phyloP scores from a whole-genome alignment of 2,113 vertebrate genomes.

The Oryzias javanicus region DNA sequence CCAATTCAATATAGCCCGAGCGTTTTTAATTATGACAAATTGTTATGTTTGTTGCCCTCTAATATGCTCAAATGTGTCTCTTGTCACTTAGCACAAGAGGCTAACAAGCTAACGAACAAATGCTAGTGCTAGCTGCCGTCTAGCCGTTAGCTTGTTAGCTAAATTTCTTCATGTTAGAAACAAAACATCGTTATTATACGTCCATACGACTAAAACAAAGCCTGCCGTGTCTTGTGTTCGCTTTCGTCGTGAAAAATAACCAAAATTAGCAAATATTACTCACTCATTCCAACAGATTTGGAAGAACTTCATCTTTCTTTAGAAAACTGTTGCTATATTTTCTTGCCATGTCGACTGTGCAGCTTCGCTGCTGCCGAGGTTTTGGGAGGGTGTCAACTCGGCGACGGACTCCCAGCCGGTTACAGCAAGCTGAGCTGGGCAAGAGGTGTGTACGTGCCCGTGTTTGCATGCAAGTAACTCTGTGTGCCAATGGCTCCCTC shows the following conservation, averaged over 20 bases:
- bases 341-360: conserved; percentile 76
- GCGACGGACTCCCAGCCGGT: conserved; percentile 66
- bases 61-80: background rate
- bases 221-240: background rate
- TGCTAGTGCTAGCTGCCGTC: conserved; percentile 42
- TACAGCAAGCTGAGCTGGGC: conserved; percentile 71
- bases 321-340: conserved; percentile 72
- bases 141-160: conserved; percentile 33
- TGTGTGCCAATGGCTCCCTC: conserved; percentile 28
- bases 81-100: conserved; percentile 16
- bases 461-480: background rate
- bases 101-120: conserved; percentile 49
- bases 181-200: conserved; percentile 41
- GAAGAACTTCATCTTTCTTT: conserved; percentile 75
- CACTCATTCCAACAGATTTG: conserved; percentile 76
- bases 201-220: conserved; percentile 27
- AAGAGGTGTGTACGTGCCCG: conserved; percentile 15
- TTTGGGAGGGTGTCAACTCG: conserved; percentile 72
- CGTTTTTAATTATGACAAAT: rapidly evolving
- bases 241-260: background rate
- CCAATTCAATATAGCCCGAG: background rate
- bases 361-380: conserved; percentile 75
- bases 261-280: conserved; percentile 32
- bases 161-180: conserved; percentile 40
- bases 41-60: background rate